These are phyloP conservation scores for Eilema caniola DNA, from an alignment of 2,888 invertebrate genomes.

Conservation along the genomic window DNA sequence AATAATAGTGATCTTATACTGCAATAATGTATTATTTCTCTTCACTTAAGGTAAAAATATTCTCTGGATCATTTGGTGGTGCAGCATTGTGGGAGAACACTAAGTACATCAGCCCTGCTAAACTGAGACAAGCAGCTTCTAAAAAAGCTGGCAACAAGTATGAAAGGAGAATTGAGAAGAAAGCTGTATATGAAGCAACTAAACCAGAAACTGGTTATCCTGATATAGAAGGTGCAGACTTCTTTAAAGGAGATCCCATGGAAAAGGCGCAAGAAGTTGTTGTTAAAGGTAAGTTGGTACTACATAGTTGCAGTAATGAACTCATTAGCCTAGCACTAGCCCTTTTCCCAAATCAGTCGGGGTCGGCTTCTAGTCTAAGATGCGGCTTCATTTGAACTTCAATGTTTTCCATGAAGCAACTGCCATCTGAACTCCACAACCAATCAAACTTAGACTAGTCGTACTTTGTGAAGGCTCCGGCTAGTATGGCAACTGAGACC, in stretches of 20 bases:
- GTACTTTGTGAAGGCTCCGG: no score
- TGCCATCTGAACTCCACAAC: no score
- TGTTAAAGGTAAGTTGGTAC: conserved; percentile 69
- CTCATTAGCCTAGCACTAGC: neutral
- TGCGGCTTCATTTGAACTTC: no score
- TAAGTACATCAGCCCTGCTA: conserved; percentile 95
- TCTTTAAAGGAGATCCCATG: conserved; percentile 90
- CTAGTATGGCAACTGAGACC: no score
- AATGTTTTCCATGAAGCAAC: no score
- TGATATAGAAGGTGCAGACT: conserved; percentile 90
- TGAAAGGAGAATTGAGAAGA: conserved; percentile 92
- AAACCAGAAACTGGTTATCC: conserved; percentile 91
- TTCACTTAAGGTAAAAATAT: conserved; percentile 92
- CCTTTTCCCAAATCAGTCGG: no score
- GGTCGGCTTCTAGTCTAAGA: no score
- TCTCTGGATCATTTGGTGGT: conserved; percentile 97
- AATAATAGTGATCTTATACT: no score
- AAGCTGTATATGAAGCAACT: conserved; percentile 90
- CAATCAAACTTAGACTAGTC: no score
- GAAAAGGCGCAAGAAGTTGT: conserved; percentile 86
- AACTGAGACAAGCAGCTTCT: conserved; percentile 91
- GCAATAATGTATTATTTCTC: neutral
- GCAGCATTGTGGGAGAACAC: conserved; percentile 97
- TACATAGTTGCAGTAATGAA: neutral
- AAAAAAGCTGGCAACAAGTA: conserved; percentile 92